phyloP scores from a whole-genome alignment of 2,797 vertebrate genomes.

The Myoxocephalus aenaeus region DNA sequence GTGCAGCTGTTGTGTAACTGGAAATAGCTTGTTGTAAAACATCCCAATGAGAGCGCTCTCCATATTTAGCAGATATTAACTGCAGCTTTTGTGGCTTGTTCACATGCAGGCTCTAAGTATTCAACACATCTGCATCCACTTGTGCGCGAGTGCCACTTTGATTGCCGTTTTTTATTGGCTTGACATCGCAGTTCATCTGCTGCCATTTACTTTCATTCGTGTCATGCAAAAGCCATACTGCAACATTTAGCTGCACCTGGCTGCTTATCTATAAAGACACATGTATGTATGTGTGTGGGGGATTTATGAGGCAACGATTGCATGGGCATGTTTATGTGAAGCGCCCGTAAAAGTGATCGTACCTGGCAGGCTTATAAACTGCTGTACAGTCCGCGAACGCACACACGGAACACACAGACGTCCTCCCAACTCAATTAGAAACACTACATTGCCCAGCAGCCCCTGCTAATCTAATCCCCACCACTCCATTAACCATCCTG shows the following conservation, averaged over 20 bases:
- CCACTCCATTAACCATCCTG: constrained; percentile 68
- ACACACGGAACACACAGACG: constrained; percentile 14
- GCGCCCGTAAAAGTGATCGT: constrained; percentile 15
- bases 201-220: constrained; percentile 53
- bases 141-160: constrained; percentile 5
- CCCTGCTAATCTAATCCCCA: constrained; percentile 69
- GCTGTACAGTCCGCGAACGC: background rate
- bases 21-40: constrained; percentile 21
- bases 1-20: constrained; percentile 7
- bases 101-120: background rate
- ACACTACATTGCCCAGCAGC: constrained; percentile 63
- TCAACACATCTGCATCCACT: constrained; percentile 34
- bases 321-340: constrained; percentile 13
- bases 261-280: constrained; percentile 1
- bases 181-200: constrained; percentile 51
- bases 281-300: constrained; percentile 8
- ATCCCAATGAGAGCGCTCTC: background rate
- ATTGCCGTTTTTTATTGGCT: constrained; percentile 39
- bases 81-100: constrained; percentile 3
- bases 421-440: constrained; percentile 68
- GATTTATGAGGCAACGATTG: constrained; percentile 48
- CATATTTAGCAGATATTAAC: constrained; percentile 9
- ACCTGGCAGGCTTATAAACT: constrained; percentile 24
- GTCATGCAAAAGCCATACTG: constrained; percentile 26
- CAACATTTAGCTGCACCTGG: constrained; percentile 30